Evolutionary conservation across 2,888 invertebrate species (phyloP).

Genomic region (Bursaphelenchus okinawaensis): DNA sequence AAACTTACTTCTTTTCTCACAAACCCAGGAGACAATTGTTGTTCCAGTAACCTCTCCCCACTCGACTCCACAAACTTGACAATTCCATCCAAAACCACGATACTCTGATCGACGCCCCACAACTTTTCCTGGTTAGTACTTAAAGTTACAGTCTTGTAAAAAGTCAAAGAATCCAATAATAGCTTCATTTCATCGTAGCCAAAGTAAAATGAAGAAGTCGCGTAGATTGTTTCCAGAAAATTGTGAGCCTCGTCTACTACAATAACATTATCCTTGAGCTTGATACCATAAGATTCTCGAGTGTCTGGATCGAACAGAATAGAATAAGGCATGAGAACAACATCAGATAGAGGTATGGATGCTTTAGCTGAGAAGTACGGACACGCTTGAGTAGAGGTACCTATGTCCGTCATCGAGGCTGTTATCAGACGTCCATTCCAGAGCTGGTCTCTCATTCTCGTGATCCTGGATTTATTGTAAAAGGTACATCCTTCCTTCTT

Average conservation of each 20-base stretch:
- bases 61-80: not conserved
- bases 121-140: not conserved
- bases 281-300: constrained; percentile 70
- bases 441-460: constrained; percentile 66
- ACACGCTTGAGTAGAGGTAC: constrained; percentile 72
- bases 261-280: constrained; percentile 69
- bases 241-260: constrained; percentile 94
- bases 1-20: not conserved
- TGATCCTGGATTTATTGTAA: constrained; percentile 17
- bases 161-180: not conserved
- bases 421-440: constrained; percentile 66
- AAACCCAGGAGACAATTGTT: not conserved
- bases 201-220: not conserved
- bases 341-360: constrained; percentile 76
- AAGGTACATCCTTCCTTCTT: constrained; percentile 16
- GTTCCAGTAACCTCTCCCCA: not conserved
- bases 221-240: constrained; percentile 63
- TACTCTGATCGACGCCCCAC: not conserved
- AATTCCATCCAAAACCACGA: not conserved
- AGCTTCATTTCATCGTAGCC: constrained; percentile 2
- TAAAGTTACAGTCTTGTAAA: not conserved
- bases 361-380: constrained; percentile 85
- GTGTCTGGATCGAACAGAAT: constrained; percentile 74
- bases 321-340: constrained; percentile 61
- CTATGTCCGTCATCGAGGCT: constrained; percentile 62